Base-by-base conservation (phyloP, 2,888 invertebrate species). In the Spilosoma lubricipeda region DNA sequence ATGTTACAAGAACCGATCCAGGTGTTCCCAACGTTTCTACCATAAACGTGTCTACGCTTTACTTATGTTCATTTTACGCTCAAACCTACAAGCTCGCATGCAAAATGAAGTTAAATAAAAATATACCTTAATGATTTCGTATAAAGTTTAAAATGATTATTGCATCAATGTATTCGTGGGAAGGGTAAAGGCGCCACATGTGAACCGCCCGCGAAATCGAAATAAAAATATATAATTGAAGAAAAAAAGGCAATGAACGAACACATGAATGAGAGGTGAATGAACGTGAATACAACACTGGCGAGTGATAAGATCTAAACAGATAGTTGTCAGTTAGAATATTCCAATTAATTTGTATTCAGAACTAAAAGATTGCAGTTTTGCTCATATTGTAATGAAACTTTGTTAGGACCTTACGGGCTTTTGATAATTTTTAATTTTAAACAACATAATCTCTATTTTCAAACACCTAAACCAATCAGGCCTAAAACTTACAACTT, bases 161-260 rank as follows among this genome's bases (percentile, higher is more conserved):
- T 74, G 63, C 63, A 23, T 52, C 75, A 68, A 83, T 88, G 88
- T 89, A 87, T 87, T 86, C 88, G 89, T 85, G 86, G 86, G 89
- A 90, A 91, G 93, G 91, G 92, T 90, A 85, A 77, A 89, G 89
- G 91, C 92, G 91, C 93, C 94, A 94, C 90, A 90, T 94, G 93
- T 91, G 89, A 86, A 87, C 90, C 88, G 91, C 87, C 90, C 89
- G 92, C 90, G 80, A 90, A 92, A 90, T 89, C 83, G 86, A 90
- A 89, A 91, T 87, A 85, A 90, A 89, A 92, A 89, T 85, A 89
- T 85, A 84, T 87, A 87, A 87, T 85, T 86, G 73, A 85, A 84
- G 85, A 85, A 88, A 89, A 85, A 88, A 86, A 86, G 77, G 85
- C 82, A 85, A 89, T 88, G 87, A 85, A 85, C 72, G 82, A 85